Evolutionary conservation across 2,888 invertebrate genomes (phyloP).

Genomic region (Dusona sp.): DNA sequence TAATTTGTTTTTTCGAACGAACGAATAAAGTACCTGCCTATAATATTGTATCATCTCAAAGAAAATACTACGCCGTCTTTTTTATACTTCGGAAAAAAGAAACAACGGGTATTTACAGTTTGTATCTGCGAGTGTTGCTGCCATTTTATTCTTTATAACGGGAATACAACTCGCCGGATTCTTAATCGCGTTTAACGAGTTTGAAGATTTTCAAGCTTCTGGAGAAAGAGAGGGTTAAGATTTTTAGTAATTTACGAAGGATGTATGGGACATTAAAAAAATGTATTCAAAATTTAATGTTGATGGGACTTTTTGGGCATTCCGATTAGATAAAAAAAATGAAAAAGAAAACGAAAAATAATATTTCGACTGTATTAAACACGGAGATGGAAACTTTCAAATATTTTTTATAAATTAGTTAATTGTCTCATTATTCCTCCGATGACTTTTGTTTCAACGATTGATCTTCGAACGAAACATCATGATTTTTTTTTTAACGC

Average conservation of each 20-base stretch:
- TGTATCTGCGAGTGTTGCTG: constrained; percentile 38
- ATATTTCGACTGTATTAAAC: constrained; percentile 7
- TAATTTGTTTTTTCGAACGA: background rate
- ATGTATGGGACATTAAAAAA: constrained; percentile 28
- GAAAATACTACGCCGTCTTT: constrained; percentile 47
- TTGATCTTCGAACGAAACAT: background rate
- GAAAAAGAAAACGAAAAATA: background rate
- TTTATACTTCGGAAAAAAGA: constrained; percentile 53
- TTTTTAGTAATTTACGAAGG: constrained; percentile 10
- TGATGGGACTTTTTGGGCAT: constrained; percentile 22
- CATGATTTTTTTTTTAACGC: background rate
- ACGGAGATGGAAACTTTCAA: background rate
- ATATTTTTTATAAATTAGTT: constrained; percentile 9
- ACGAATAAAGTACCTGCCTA: constrained; percentile 61
- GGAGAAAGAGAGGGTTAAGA: background rate
- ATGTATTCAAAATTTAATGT: constrained; percentile 25
- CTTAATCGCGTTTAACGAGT: constrained; percentile 10
- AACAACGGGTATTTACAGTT: constrained; percentile 43
- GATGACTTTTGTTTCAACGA: background rate
- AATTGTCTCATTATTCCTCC: constrained; percentile 1
- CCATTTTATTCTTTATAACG: constrained; percentile 32
- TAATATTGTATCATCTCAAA: constrained; percentile 45
- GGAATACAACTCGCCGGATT: constrained; percentile 7
- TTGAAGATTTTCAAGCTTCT: constrained; percentile 29
- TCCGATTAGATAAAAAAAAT: constrained; percentile 5